These are phyloP conservation scores for Tetranychus piercei DNA, from an alignment of 2,888 invertebrate genomes.

Conservation along the genomic window DNA sequence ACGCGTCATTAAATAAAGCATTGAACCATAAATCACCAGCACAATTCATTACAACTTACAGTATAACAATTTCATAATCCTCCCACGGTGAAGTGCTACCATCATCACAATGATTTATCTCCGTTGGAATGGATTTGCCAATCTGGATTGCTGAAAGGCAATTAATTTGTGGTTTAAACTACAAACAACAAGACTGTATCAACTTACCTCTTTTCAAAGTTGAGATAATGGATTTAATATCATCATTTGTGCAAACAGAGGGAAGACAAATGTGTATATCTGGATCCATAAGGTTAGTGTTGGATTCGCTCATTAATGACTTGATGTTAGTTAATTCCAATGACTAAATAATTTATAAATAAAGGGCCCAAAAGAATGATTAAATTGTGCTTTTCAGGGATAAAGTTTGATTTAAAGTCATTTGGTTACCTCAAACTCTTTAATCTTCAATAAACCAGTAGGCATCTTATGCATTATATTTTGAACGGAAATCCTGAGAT, in stretches of 20 bases:
- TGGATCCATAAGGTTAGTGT: not conserved
- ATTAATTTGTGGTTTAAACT: not conserved
- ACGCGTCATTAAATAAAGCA: no score
- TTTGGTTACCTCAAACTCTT: not conserved
- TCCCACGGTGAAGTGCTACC: not conserved
- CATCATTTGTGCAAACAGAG: not conserved
- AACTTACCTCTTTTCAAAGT: not conserved
- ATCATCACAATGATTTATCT: conserved; percentile 6
- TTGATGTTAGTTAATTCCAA: not conserved
- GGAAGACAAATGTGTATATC: conserved; percentile 6
- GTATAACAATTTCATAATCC: not conserved
- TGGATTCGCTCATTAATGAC: not conserved
- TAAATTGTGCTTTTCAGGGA: not conserved
- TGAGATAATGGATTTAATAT: not conserved
- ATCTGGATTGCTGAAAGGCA: not conserved
- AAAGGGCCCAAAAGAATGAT: not conserved
- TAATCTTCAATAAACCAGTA: not conserved
- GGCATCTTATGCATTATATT: not conserved
- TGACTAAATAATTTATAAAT: not conserved
- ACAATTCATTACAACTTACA: not conserved
- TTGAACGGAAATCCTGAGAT: not conserved
- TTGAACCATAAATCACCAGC: no score
- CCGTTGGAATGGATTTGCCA: not conserved
- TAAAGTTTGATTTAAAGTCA: not conserved
- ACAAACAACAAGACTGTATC: no score